Evolutionary conservation across 2,113 vertebrate genomes (phyloP).

Genomic region (Stomatorhinus ivindoensis): DNA sequence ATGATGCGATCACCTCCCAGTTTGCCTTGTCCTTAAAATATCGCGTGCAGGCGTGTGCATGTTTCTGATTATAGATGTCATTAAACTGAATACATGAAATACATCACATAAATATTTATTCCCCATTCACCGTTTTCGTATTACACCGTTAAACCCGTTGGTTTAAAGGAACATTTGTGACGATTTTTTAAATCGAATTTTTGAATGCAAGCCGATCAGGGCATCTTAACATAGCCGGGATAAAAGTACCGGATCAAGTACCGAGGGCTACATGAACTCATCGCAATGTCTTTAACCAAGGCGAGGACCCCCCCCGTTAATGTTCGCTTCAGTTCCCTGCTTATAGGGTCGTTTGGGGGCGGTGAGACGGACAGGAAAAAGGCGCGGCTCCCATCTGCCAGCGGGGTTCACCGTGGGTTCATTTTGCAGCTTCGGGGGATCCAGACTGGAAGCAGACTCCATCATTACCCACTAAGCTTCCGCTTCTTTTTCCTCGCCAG

Average conservation of each 20-base stretch:
- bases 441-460: not conserved
- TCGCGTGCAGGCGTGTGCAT: not conserved
- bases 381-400: not conserved
- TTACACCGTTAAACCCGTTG: not conserved
- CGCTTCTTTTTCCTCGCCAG: not conserved
- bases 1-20: not conserved
- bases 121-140: not conserved
- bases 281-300: not conserved
- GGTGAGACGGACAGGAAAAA: not conserved
- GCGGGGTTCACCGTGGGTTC: slow-evolving; percentile 10
- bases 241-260: not conserved
- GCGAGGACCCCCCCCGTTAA: not conserved
- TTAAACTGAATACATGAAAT: not conserved
- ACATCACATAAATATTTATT: not conserved
- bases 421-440: not conserved
- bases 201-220: not conserved
- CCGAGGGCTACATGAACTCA: not conserved
- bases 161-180: not conserved
- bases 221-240: not conserved
- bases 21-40: not conserved
- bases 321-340: not conserved
- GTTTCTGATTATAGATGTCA: not conserved
- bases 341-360: not conserved
- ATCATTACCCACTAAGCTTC: not conserved
- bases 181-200: not conserved